phyloP scores from a whole-genome alignment of 2,797 vertebrate species.

The Borostomias antarcticus region DNA sequence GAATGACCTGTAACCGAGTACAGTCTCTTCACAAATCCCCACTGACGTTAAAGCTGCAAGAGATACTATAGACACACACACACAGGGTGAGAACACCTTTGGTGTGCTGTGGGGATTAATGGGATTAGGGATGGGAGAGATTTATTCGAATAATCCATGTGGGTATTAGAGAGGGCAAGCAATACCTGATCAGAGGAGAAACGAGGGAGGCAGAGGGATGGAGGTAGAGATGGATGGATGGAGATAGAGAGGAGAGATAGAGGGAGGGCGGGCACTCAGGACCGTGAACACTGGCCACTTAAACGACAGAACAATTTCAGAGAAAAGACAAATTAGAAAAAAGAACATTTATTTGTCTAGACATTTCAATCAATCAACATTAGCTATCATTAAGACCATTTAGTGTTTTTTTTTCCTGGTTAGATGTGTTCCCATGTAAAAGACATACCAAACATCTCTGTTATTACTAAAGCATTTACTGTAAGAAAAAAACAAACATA shows the following conservation, averaged over 20 bases:
- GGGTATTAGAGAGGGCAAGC: constrained; percentile 68
- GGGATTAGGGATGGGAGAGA: constrained; percentile 78
- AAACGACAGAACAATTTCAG: background rate
- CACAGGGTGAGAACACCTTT: constrained; percentile 33
- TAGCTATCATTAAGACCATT: constrained; percentile 74
- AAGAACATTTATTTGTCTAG: constrained; percentile 75
- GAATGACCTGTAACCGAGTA: too few species aligned
- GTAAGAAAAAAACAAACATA: constrained; percentile 82
- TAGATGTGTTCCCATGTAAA: constrained; percentile 72
- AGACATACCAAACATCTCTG: constrained; percentile 80
- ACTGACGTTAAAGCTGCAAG: too few species aligned
- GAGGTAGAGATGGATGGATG: constrained; percentile 37
- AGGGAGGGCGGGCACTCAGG: background rate
- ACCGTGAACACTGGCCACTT: too few species aligned
- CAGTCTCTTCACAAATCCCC: too few species aligned
- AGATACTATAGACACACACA: constrained; percentile 30
- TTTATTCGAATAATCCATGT: constrained; percentile 72
- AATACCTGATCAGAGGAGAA: constrained; percentile 69
- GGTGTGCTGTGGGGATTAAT: constrained; percentile 65
- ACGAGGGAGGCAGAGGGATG: constrained; percentile 54
- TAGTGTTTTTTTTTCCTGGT: constrained; percentile 65
- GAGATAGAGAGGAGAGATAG: constrained; percentile 20
- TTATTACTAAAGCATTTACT: constrained; percentile 90
- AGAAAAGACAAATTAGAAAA: constrained; percentile 47
- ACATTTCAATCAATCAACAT: constrained; percentile 72